These are phyloP conservation scores for Ostrea edulis DNA, from an alignment of 1,140 invertebrate species.

Conservation along the genomic window DNA sequence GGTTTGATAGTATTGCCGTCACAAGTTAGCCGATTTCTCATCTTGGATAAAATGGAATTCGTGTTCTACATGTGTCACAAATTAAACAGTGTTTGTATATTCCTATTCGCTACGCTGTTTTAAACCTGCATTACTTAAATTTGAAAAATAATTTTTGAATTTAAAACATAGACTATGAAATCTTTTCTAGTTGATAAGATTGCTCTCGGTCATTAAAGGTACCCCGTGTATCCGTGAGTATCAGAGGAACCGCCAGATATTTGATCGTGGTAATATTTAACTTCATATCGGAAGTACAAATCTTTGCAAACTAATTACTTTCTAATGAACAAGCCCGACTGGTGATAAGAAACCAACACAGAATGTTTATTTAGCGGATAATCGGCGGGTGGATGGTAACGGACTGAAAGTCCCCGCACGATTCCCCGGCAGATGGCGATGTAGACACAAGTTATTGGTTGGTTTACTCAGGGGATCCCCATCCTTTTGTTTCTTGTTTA, in stretches of 20 bases:
- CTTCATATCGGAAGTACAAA: constrained; percentile 24
- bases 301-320: constrained; percentile 20
- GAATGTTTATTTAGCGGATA: constrained; percentile 20
- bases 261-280: constrained; percentile 20
- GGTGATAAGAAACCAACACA: constrained; percentile 2
- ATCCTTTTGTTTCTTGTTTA: neutral
- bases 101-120: neutral
- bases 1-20: neutral
- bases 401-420: neutral
- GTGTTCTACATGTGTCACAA: neutral
- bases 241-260: neutral
- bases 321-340: constrained; percentile 8
- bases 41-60: constrained; percentile 8
- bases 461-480: neutral
- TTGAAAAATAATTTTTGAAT: neutral
- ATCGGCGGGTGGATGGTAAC: neutral
- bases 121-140: neutral
- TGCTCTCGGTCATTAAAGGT: neutral
- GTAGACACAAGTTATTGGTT: constrained; percentile 24
- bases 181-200: neutral
- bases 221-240: neutral
- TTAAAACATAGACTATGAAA: neutral
- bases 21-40: neutral
- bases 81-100: neutral
- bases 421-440: neutral